Evolutionary conservation across 2,797 vertebrate species (phyloP), one percentile per base, ranked within the genome.

Genomic region (Alfaro cultratus): DNA sequence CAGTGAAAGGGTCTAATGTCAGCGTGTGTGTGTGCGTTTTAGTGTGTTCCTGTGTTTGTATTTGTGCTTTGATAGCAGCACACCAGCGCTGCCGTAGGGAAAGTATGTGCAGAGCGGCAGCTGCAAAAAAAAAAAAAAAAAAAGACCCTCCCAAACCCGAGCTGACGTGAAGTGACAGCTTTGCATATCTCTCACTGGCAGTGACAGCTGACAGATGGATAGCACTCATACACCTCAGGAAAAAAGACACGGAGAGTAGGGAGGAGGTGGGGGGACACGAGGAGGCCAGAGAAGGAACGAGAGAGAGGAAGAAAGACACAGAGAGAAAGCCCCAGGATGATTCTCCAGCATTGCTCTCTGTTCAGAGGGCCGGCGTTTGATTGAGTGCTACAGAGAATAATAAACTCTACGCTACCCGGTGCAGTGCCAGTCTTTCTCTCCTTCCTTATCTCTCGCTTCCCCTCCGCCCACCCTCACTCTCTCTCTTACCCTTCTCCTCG

Each of bases 121-220:
- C 98, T 98, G 97, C 96, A 95, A 95, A 96, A 95, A 95, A 51
- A 23, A 51, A 49, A 1, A 95, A 94, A 95, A 23, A 49, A 49
- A 57, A 29, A 95, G 96, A 96, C 88, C 96, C 96, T 96, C 96
- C 95, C 96, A 95, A 97, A 96, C 89, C 94, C 94, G 83, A 95
- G 94, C 95, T 98, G 97, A 98, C 95, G 91, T 96, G 95, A 97
- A 96, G 96, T 97, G 98, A 98, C 97, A 98, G 97, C 96, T 96
- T 96, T 95, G 96, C 96, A 95, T 95, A 96, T 98, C 97, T 97
- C 97, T 97, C 96, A 95, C 96, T 95, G 97, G 96, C 97, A 96
- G 90, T 98, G 98, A 98, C 97, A 98, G 97, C 97, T 98, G 97
- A 98, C 98, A 98, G 98, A 98, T 98, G 98, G 97, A 96, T 97